These are phyloP conservation scores for Cinclus mexicanus DNA, from an alignment of 2,113 vertebrate species.

Conservation along the genomic window DNA sequence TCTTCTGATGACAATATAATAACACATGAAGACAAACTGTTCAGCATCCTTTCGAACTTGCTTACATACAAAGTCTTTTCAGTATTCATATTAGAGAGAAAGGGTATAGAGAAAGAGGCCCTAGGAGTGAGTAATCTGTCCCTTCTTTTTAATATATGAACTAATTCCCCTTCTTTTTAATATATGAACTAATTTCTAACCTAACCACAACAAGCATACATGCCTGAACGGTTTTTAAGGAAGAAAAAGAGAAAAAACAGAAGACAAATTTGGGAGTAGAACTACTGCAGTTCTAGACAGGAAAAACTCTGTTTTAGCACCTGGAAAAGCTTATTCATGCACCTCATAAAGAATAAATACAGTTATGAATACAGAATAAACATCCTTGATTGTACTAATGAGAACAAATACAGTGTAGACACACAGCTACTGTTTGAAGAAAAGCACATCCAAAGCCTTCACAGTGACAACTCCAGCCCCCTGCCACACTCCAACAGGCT, in stretches of 20 bases:
- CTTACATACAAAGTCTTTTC: background rate
- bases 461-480: background rate
- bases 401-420: background rate
- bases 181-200: background rate
- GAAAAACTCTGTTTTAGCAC: background rate
- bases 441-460: background rate
- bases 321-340: background rate
- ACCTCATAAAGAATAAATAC: background rate
- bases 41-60: background rate
- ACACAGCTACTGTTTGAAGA: background rate
- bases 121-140: background rate
- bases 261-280: background rate
- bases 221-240: background rate
- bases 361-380: background rate
- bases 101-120: background rate
- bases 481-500: accelerated
- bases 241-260: background rate
- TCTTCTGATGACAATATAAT: background rate
- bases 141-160: background rate
- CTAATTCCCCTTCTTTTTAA: background rate
- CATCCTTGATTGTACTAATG: background rate
- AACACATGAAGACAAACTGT: background rate
- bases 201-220: background rate
- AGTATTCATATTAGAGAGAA: background rate
- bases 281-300: background rate